Evolutionary conservation across 2,797 vertebrate species (phyloP), one percentile per base, ranked within the genome.

Genomic region (Paedocypris micromegethes): DNA sequence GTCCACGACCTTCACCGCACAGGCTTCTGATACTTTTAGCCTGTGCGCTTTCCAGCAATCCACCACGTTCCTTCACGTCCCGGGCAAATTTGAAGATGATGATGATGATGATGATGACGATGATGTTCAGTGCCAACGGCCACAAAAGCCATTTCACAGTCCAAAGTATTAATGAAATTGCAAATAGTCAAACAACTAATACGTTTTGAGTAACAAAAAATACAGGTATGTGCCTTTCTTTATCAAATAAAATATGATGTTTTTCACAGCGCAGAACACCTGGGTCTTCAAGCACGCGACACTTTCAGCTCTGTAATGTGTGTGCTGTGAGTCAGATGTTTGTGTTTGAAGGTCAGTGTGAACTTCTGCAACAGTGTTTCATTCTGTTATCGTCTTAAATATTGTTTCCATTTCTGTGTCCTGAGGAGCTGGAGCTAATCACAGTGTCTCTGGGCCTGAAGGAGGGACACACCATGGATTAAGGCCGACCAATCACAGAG

Each of bases 111-210:
- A 23, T 23, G 23, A 23, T 23, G 23, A 23, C 23, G 23, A 23
- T 23, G 23, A 57, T 39, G 41, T 56, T 40, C 9, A 51, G 54
- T 23, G 54, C 68, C 51, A 50, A 46, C 9, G 42, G 47, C 54
- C 44, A 56, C 37, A 50, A 64, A 51, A 23, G 23, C 23, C 23
- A 23, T 23, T 23, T 23, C 23, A 70, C 48, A 51, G 45, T 59
- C 23, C 46, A 58, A 64, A 70, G 58, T 54, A 64, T 70, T 6
- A 50, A 23, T 70, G 37, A 46, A 45, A 38, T 9, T 70, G 41
- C 51, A 23, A 23, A 23, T 23, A 23, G 23, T 23, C 23, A 23
- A 23, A 23, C 23, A 23, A 23, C 23, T 23, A 23, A 23, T 23
- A 23, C 1, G n/a, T 2, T 60, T 58, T 60, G 50, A 53, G 23